Evolutionary conservation across 92 coral and sea anemone genomes (phyloP), one percentile per base, ranked within the genome.

Genomic region (Muricea muricata): DNA sequence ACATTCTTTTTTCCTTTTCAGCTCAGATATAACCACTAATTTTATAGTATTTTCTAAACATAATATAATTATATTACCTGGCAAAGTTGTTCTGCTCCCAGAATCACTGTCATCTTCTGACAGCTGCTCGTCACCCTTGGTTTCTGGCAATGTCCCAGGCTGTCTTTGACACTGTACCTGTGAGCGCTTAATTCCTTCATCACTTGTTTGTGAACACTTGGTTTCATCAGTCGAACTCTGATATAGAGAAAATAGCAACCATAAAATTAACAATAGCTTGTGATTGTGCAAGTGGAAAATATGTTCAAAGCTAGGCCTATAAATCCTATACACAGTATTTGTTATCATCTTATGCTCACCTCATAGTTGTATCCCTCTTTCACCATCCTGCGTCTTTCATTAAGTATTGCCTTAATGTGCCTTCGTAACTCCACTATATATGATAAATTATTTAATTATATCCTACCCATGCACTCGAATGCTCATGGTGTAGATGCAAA

Each of bases 351-450:
- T n/a, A n/a, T n/a, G n/a, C n/a, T n/a, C n/a, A n/a, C n/a, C 54
- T 46, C 84, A 73, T 75, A 90, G 76, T 57, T 52, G 65, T 90
- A 90, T 15, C 90, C 90, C 65, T 90, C 90, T 37, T 56, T 34
- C 35, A 90, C 87, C 93, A 90, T 90, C 52, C 93, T 37, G 40
- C 93, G 65, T 42, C 90, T 83, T 41, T 90, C 93, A 81, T 90
- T 81, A 46, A 86, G 39, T 34, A 90, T 81, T 48, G 93, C 87
- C 56, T 69, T 47, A 12, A 67, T 83, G 58, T 86, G 93, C 65
- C 89, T 20, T 25, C 83, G 72, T 39, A 89, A 84, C 35, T 84
- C 84, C 37, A 26, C 79, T 67, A 37, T 37, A 4, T 4, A 9
- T 37, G 9, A 37, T n/a, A n/a, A n/a, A n/a, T n/a, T n/a, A n/a